phyloP scores from a whole-genome alignment of 2,888 invertebrate genomes.

The Byasa hedistus region DNA sequence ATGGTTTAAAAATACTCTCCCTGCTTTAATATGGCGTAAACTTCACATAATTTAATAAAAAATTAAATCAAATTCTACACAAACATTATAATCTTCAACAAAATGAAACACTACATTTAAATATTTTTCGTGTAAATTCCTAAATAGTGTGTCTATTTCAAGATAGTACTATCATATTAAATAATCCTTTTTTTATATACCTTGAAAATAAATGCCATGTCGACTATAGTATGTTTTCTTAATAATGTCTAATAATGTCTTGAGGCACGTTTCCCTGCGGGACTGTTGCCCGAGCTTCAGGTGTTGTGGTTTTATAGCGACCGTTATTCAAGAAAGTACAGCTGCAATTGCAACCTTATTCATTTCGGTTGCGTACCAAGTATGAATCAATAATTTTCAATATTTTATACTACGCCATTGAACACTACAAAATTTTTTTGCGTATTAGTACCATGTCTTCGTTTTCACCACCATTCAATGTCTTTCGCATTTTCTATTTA shows the following conservation, averaged over 20 bases:
- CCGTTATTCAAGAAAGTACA: slow-evolving; percentile 58
- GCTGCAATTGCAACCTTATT: slow-evolving; percentile 68
- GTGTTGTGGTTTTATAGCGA: slow-evolving; percentile 69
- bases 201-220: slow-evolving; percentile 70
- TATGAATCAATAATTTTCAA: slow-evolving; percentile 77
- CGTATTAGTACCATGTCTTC: slow-evolving; percentile 17
- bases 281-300: slow-evolving; percentile 55
- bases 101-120: background rate
- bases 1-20: no score
- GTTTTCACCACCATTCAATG: slow-evolving; percentile 4
- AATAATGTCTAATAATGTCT: slow-evolving; percentile 29
- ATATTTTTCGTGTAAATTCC: background rate
- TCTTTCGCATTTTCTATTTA: background rate
- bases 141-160: background rate
- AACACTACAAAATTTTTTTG: slow-evolving; percentile 39
- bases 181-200: slow-evolving; percentile 41
- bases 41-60: no score
- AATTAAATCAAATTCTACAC: no score
- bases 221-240: slow-evolving; percentile 23
- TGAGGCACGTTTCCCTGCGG: slow-evolving; percentile 52
- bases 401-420: slow-evolving; percentile 61
- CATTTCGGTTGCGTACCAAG: slow-evolving; percentile 62
- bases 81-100: no score
- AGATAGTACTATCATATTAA: background rate
- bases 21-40: no score